A percentile compares a stretch with the other conserved stretches of the same genome.
Conservation (phyloP, 35 echinoderm and acorn worm genomes). For the Diadema setosum region DNA sequence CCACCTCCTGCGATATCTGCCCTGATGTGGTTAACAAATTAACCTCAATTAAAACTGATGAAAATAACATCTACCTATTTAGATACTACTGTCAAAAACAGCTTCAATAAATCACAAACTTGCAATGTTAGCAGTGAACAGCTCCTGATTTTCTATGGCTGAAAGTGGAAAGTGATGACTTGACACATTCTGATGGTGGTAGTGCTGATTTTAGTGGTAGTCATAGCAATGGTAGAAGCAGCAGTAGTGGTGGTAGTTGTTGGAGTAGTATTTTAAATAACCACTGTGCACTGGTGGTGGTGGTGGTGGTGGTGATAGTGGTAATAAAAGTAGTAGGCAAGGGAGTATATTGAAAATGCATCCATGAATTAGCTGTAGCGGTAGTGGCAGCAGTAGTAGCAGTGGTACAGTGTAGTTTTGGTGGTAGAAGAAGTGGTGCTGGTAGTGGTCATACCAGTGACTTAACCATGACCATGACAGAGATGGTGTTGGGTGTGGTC, state of each 20-base stretch:
- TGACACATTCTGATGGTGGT: too few relatives aligned
- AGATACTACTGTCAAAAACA: too few relatives aligned
- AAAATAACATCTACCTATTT: too few relatives aligned
- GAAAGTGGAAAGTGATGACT: too few relatives aligned
- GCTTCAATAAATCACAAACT: too few relatives aligned
- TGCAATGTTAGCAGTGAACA: too few relatives aligned
- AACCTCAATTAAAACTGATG: too few relatives aligned
- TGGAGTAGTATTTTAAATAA: too few relatives aligned
- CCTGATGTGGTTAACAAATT: too few relatives aligned
- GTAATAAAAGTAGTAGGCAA: background rate
- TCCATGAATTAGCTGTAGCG: too few relatives aligned
- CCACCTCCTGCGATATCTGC: too few relatives aligned
- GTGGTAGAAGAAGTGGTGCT: background rate
- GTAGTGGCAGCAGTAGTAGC: background rate
- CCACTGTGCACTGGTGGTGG: background rate
- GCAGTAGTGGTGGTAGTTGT: background rate
- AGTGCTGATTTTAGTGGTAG: background rate
- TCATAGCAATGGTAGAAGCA: background rate
- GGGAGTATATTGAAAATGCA: background rate
- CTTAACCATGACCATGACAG: background rate
- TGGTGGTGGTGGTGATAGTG: background rate
- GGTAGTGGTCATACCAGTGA: background rate
- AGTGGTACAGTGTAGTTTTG: background rate
- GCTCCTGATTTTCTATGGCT: too few relatives aligned
- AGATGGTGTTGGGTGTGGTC: background rate